Percentiles rank a stretch among this genome's conserved stretches.
Evolutionary conservation across 2,888 invertebrate species (phyloP).

Genomic region (Diaprepes abbreviatus): DNA sequence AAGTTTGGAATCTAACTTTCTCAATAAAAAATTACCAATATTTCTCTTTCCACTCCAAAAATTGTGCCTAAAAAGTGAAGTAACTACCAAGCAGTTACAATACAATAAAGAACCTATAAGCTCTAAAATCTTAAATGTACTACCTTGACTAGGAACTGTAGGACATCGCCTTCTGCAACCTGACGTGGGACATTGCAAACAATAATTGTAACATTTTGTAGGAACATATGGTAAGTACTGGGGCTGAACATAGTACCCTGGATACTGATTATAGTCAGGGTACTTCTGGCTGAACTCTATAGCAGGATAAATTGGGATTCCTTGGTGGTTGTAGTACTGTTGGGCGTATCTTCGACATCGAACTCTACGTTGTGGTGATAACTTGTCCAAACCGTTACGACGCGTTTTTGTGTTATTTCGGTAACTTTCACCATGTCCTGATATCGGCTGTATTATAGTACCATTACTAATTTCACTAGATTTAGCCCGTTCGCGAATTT

Average conservation of each 20-base stretch:
- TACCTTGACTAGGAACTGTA: slow-evolving; percentile 39
- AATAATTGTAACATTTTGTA: slow-evolving; percentile 52
- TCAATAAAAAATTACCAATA: neutral
- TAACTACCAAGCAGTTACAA: too few relatives aligned
- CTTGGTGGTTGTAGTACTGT: slow-evolving; percentile 48
- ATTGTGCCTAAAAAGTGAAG: slow-evolving; percentile 9
- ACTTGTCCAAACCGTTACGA: neutral
- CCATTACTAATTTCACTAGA: neutral
- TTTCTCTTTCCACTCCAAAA: slow-evolving; percentile 3
- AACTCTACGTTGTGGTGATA: slow-evolving; percentile 16
- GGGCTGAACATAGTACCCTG: slow-evolving; percentile 43
- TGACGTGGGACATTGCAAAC: slow-evolving; percentile 53
- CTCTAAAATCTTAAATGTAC: neutral
- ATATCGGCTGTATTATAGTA: too few relatives aligned
- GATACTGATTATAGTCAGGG: slow-evolving; percentile 29
- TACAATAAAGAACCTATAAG: neutral
- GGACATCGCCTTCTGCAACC: slow-evolving; percentile 55
- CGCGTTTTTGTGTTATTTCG: slow-evolving; percentile 17
- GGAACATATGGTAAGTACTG: slow-evolving; percentile 45
- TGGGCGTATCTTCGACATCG: slow-evolving; percentile 52
- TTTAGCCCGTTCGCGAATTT: slow-evolving; percentile 32
- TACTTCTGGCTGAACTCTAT: slow-evolving; percentile 35
- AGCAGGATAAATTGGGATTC: slow-evolving; percentile 38
- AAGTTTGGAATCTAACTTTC: too few relatives aligned
- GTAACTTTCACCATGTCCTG: neutral